Conservation (phyloP, 2,888 invertebrate genomes). For the Polymixis flavicincta region DNA sequence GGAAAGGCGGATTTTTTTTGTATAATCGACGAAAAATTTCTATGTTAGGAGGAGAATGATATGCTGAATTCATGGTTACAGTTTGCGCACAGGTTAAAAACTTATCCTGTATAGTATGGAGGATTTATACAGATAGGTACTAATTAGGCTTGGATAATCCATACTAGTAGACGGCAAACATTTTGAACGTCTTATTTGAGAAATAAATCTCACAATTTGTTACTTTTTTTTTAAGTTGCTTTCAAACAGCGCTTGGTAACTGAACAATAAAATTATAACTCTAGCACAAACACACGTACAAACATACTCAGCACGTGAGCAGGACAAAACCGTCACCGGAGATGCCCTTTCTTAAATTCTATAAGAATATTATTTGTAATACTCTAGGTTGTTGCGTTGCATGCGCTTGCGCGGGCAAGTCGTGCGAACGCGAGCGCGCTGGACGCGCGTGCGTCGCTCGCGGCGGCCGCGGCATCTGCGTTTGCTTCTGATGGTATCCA, state of each 20-base stretch:
- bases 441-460: conserved; percentile 71
- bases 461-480: conserved; percentile 72
- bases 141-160: conserved; percentile 34
- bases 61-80: no score
- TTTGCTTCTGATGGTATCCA: conserved; percentile 86
- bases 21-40: no score
- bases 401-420: conserved; percentile 74
- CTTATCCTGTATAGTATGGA: no score
- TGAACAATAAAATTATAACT: conserved; percentile 66
- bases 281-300: conserved; percentile 42
- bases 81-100: no score
- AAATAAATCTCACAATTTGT: conserved; percentile 15
- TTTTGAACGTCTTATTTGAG: conserved; percentile 21
- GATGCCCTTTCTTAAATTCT: conserved; percentile 79
- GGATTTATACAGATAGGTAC: conserved; percentile 3
- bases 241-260: conserved; percentile 80
- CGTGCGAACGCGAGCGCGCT: conserved; percentile 85
- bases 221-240: conserved; percentile 41
- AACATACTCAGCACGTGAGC: conserved; percentile 61
- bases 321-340: conserved; percentile 76
- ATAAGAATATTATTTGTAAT: conserved; percentile 89
- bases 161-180: conserved; percentile 27
- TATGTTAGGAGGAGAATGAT: no score
- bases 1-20: no score
- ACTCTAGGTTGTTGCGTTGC: conserved; percentile 83